A percentile compares a stretch with the other conserved stretches of the same genome.
phyloP scores from a whole-genome alignment of 2,888 invertebrate genomes.

The Drosophila vallismaia region DNA sequence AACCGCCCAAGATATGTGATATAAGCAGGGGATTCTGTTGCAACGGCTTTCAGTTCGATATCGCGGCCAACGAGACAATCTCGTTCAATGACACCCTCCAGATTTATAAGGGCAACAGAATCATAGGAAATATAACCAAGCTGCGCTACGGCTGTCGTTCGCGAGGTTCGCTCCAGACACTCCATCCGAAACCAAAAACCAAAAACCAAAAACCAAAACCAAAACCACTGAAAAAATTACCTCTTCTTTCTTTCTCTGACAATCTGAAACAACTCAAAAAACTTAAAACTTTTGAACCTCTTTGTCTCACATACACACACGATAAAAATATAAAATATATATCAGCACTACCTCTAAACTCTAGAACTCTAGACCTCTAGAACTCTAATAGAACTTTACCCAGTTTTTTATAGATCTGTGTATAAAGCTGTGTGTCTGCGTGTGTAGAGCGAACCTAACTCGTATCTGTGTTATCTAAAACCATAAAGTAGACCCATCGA shows the following conservation, averaged over 20 bases:
- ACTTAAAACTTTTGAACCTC: neutral
- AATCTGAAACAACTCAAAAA: neutral
- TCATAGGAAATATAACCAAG: constrained; percentile 81
- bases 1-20: constrained; percentile 74
- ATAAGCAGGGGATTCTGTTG: constrained; percentile 77
- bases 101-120: constrained; percentile 74
- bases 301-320: neutral
- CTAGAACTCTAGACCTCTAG: constrained; percentile 1
- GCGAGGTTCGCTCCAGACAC: constrained; percentile 69
- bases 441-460: constrained; percentile 23
- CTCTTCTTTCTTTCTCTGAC: constrained; percentile 11
- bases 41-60: constrained; percentile 76
- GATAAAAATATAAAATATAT: neutral
- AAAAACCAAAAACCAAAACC: neutral
- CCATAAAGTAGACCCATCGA: constrained; percentile 13
- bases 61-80: constrained; percentile 79
- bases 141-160: constrained; percentile 74
- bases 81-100: constrained; percentile 78
- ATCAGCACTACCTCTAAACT: neutral
- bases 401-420: constrained; percentile 25
- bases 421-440: constrained; percentile 4
- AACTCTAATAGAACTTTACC: neutral
- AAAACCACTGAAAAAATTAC: too few relatives aligned
- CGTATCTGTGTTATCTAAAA: constrained; percentile 21
- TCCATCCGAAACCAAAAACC: constrained; percentile 16